phyloP scores from a whole-genome alignment of 1,140 invertebrate species.

The Myzus persicae region DNA sequence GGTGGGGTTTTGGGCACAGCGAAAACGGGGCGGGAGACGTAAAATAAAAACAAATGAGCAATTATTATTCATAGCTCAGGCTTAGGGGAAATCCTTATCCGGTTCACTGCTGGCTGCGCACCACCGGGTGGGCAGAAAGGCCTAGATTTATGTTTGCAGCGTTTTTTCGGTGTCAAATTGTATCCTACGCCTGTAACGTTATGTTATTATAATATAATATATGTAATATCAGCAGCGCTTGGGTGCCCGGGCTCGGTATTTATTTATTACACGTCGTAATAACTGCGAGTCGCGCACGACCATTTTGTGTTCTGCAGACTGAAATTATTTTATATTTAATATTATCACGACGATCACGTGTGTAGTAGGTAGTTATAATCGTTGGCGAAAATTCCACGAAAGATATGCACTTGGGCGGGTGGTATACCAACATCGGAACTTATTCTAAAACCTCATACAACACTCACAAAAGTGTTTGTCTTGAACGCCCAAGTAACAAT shows the following conservation, averaged over 20 bases:
- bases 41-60: background rate
- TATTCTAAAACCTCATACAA: background rate
- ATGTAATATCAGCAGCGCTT: background rate
- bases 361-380: background rate
- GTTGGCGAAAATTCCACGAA: background rate
- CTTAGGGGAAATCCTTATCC: constrained; percentile 26
- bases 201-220: background rate
- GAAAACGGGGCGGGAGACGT: background rate
- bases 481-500: background rate
- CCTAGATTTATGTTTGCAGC: background rate
- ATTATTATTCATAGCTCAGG: constrained; percentile 21
- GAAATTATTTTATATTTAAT: background rate
- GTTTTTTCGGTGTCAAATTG: background rate
- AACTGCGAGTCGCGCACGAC: no score
- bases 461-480: background rate
- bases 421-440: background rate
- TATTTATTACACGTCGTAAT: no score
- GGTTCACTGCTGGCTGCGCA: background rate
- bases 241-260: no score
- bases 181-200: constrained; percentile 1
- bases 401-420: background rate
- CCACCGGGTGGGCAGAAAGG: background rate
- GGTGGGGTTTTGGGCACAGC: background rate
- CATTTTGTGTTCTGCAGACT: no score
- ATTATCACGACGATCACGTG: background rate